A percentile compares a stretch with the other conserved stretches of the same genome.
phyloP scores from a whole-genome alignment of 2,888 invertebrate genomes.

The Heliconius ismenius region DNA sequence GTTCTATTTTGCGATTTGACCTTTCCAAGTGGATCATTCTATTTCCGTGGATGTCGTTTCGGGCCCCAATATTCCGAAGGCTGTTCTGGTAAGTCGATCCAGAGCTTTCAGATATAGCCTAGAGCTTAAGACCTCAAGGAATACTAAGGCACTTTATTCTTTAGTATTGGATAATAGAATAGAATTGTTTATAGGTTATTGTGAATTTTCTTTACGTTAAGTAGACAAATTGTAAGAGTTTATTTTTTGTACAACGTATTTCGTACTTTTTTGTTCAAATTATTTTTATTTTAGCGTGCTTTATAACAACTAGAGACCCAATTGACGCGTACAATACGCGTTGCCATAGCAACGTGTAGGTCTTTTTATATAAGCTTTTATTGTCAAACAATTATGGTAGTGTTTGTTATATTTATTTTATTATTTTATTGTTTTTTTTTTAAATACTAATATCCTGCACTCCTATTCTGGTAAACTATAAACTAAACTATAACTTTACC shows the following conservation, averaged over 20 bases:
- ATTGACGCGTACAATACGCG: too few species aligned
- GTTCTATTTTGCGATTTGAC: conserved; percentile 44
- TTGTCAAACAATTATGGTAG: too few species aligned
- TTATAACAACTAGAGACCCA: too few species aligned
- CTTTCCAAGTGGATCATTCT: conserved; percentile 42
- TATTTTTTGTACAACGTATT: background rate
- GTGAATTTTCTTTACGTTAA: background rate
- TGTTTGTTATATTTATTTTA: too few species aligned
- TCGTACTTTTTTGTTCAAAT: background rate
- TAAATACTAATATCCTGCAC: too few species aligned
- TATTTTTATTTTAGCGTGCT: too few species aligned
- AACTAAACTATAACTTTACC: too few species aligned
- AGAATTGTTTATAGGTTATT: background rate
- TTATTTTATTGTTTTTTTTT: too few species aligned
- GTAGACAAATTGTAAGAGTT: background rate
- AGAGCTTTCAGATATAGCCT: conserved; percentile 23
- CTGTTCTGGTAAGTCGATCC: conserved; percentile 28
- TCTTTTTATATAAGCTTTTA: too few species aligned
- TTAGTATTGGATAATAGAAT: background rate
- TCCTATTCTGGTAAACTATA: too few species aligned
- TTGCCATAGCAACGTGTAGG: too few species aligned
- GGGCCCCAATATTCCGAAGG: conserved; percentile 37
- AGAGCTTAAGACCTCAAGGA: conserved; percentile 6
- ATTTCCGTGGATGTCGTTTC: conserved; percentile 43
- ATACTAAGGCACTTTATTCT: background rate